Conservation (phyloP, 1,140 invertebrate genomes). For the Galleria mellonella region DNA sequence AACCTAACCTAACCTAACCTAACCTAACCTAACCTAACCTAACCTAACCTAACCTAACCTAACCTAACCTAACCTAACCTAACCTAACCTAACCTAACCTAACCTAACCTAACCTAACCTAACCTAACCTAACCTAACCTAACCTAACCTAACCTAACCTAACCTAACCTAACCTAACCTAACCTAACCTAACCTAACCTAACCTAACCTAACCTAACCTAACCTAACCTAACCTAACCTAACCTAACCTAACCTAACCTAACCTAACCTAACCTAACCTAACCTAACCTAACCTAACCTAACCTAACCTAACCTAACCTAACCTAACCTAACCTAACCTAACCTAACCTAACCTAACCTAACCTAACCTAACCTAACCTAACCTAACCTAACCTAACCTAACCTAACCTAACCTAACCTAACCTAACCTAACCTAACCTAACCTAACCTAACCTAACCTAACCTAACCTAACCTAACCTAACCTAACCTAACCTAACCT, state of each 20-base stretch:
- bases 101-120: slow-evolving; percentile 23
- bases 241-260: slow-evolving; percentile 16
- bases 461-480: slow-evolving; percentile 26
- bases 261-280: slow-evolving; percentile 23
- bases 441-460: slow-evolving; percentile 27
- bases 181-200: slow-evolving; percentile 19
- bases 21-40: slow-evolving; percentile 20
- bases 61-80: slow-evolving; percentile 20
- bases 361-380: slow-evolving; percentile 12
- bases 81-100: slow-evolving; percentile 23
- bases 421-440: slow-evolving; percentile 22
- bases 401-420: slow-evolving; percentile 13
- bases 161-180: slow-evolving; percentile 23
- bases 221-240: slow-evolving; percentile 19
- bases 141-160: slow-evolving; percentile 25
- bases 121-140: slow-evolving; percentile 22
- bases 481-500: slow-evolving; percentile 26
- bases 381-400: slow-evolving; percentile 8
- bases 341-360: slow-evolving; percentile 8
- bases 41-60: slow-evolving; percentile 24
- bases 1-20: slow-evolving; percentile 23
- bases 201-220: slow-evolving; percentile 21
- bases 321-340: slow-evolving; percentile 7
- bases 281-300: slow-evolving; percentile 24
- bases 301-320: slow-evolving; percentile 6